Base-by-base conservation (phyloP, 2,113 vertebrate species). In the Hemiscyllium ocellatum region DNA sequence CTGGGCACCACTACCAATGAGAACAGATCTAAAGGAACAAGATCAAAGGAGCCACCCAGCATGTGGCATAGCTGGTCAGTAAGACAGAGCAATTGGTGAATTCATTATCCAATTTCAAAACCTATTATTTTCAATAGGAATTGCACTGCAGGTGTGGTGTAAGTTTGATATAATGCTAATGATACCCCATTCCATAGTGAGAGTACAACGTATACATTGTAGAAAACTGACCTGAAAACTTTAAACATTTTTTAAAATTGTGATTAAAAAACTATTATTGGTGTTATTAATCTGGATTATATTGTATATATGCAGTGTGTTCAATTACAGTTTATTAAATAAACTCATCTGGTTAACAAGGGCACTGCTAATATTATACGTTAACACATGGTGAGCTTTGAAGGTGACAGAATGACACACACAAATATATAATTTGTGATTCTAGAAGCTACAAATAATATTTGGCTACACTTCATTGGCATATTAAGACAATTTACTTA, bases 31-130 rank as follows among this genome's bases (percentile, higher is more conserved):
- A 52, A 95, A 70, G 94, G 94, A 95, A 52, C 69, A 72, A 72
- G 94, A 95, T 95, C 68, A 95, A 95, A 95, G 94, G 47, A 72
- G 69, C 22, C 42, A 72, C 94, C 66, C 94, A 95, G 94, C 94
- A 95, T 76, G 94, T 76, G 94, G 94, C 26, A 50, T 95, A 42
- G 94, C 94, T 95, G 94, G 94, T 72, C 94, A 95, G 94, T 95
- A 52, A 95, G 94, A 95, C 94, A 95, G 68, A 95, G 94, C 94
- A 95, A 95, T 76, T 95, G 94, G 94, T 76, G 69, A 95, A 95
- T 95, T 95, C 94, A 95, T 95, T 95, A 95, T 95, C 94, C 94
- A 95, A 95, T 72, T 95, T 95, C 69, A 95, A 72, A 95, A 76
- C 94, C 94, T 47, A 95, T 95, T 95, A 95, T 95, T 72, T 95